These are phyloP conservation scores for Hozukius guyotensis DNA, from an alignment of 2,797 vertebrate genomes.

Conservation along the genomic window DNA sequence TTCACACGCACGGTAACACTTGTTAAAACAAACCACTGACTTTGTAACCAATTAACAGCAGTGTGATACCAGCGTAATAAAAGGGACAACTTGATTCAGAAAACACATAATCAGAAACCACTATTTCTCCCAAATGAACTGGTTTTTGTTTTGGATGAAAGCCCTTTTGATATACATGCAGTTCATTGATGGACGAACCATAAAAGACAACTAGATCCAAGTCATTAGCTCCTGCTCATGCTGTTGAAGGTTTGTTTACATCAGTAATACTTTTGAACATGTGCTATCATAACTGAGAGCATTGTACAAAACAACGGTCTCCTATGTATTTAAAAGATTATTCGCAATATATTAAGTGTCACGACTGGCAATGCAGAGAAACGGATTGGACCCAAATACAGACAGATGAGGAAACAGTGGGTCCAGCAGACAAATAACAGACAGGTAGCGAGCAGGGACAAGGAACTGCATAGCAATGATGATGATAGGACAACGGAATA, in stretches of 20 bases:
- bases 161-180: not conserved
- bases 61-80: not conserved
- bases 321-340: not conserved
- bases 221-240: too few relatives aligned
- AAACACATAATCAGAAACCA: not conserved
- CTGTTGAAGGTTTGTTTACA: not conserved
- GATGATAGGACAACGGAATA: too few relatives aligned
- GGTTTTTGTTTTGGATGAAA: not conserved
- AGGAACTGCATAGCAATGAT: too few relatives aligned
- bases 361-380: too few relatives aligned
- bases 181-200: too few relatives aligned
- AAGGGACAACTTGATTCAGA: not conserved
- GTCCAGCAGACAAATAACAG: too few relatives aligned
- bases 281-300: not conserved
- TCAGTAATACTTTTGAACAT: not conserved
- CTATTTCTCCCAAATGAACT: not conserved
- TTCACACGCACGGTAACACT: not conserved
- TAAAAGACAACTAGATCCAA: not conserved
- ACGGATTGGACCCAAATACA: too few relatives aligned
- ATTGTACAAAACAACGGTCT: not conserved
- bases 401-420: too few relatives aligned
- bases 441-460: too few relatives aligned
- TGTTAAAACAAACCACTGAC: not conserved
- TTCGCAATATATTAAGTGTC: not conserved
- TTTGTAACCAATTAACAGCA: not conserved